Percentiles rank a stretch among this genome's conserved stretches.
These are phyloP conservation scores for Poeciliopsis prolifica DNA, from an alignment of 2,113 vertebrate species.

Conservation along the genomic window DNA sequence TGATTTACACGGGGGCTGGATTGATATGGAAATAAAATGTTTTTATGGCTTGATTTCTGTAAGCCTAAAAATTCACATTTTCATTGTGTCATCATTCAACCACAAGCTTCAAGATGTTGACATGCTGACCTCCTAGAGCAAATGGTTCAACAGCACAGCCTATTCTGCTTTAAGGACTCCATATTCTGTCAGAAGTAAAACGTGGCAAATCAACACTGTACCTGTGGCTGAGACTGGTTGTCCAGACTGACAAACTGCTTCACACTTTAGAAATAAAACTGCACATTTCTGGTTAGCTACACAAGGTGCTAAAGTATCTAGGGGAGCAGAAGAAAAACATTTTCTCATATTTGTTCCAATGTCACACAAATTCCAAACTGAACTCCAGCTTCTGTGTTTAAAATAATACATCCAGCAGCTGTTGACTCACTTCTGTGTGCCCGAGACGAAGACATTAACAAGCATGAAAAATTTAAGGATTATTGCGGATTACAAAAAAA, in stretches of 20 bases:
- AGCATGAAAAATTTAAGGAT: conserved; percentile 11
- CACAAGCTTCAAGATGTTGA: too few relatives aligned
- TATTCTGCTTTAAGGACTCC: too few relatives aligned
- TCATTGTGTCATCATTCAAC: too few relatives aligned
- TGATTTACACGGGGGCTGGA: too few relatives aligned
- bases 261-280: neutral
- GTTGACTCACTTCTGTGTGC: neutral
- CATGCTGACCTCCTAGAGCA: too few relatives aligned
- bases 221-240: too few relatives aligned
- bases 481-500: conserved; percentile 36
- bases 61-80: too few relatives aligned
- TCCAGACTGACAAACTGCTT: neutral
- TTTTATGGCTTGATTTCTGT: too few relatives aligned
- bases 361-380: neutral
- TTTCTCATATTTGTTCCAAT: neutral
- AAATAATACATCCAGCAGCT: neutral
- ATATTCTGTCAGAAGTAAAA: too few relatives aligned
- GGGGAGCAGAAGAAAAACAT: neutral
- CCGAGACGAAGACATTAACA: conserved; percentile 10
- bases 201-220: too few relatives aligned
- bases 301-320: neutral
- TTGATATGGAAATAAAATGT: too few relatives aligned
- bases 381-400: conserved; percentile 1
- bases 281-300: neutral
- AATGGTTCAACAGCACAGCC: too few relatives aligned